Evolutionary conservation across 1,140 invertebrate species (phyloP).

Genomic region (Cotesia typhae): DNA sequence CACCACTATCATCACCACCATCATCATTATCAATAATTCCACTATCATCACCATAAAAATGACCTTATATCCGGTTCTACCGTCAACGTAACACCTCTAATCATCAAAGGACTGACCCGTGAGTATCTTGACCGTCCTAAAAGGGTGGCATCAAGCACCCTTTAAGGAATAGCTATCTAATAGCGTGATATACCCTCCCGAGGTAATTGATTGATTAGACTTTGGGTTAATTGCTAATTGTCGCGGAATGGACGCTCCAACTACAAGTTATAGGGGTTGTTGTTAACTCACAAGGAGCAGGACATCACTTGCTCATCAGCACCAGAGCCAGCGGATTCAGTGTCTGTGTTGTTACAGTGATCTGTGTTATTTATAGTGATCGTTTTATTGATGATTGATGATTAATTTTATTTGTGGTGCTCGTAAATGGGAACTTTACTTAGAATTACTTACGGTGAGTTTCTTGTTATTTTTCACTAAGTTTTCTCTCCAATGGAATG

Average conservation of each 20-base stretch:
- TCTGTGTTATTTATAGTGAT: background rate
- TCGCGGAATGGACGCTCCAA: conserved; percentile 50
- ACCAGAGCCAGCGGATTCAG: too few species aligned
- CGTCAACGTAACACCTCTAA: too few species aligned
- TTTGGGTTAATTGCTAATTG: conserved; percentile 55
- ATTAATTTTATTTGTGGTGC: conserved; percentile 38
- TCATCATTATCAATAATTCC: conserved; percentile 34
- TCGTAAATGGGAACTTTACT: conserved; percentile 43
- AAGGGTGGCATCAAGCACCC: too few species aligned
- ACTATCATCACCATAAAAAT: background rate
- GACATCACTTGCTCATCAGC: too few species aligned
- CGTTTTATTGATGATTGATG: conserved; percentile 41
- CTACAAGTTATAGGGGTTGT: too few species aligned
- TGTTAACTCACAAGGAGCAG: too few species aligned
- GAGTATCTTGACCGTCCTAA: too few species aligned
- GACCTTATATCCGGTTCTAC: background rate
- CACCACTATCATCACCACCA: conserved; percentile 48
- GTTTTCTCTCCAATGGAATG: conserved; percentile 4
- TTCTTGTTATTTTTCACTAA: conserved; percentile 30
- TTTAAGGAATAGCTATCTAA: too few species aligned
- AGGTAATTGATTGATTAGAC: conserved; percentile 54
- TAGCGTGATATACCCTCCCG: too few species aligned
- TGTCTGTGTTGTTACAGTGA: background rate
- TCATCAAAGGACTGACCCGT: too few species aligned
- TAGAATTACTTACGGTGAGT: conserved; percentile 47